phyloP scores from a whole-genome alignment of 2,113 vertebrate species.

The Numenius arquata region DNA sequence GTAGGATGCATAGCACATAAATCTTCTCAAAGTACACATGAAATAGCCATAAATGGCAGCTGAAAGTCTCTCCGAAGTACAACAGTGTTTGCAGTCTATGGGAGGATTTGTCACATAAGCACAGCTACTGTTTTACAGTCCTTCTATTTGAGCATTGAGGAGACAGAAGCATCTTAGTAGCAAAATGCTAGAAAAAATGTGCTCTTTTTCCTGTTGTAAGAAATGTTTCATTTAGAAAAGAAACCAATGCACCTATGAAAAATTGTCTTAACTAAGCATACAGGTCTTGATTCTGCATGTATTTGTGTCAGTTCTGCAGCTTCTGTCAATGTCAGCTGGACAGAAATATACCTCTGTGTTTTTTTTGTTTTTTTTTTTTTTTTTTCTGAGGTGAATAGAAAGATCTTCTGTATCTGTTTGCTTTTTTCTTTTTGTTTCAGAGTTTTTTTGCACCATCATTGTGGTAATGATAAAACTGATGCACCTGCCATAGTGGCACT shows the following conservation, averaged over 20 bases:
- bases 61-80: not conserved
- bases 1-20: not conserved
- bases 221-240: not conserved
- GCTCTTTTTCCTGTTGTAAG: not conserved
- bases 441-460: not conserved
- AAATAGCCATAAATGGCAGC: slow-evolving; percentile 1
- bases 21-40: not conserved
- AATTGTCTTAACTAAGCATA: not conserved
- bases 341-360: not conserved
- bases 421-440: not conserved
- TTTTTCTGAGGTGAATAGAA: not conserved
- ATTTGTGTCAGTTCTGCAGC: not conserved
- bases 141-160: not conserved
- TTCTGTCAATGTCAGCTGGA: not conserved
- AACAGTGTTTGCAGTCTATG: not conserved
- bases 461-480: not conserved
- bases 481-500: not conserved
- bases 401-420: not conserved
- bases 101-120: not conserved
- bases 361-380: not conserved
- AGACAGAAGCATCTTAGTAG: not conserved
- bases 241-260: not conserved
- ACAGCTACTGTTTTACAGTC: not conserved
- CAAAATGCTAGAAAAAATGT: not conserved
- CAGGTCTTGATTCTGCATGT: not conserved